Base-by-base conservation (phyloP, 2,797 vertebrate genomes). In the Chaunax sp. region DNA sequence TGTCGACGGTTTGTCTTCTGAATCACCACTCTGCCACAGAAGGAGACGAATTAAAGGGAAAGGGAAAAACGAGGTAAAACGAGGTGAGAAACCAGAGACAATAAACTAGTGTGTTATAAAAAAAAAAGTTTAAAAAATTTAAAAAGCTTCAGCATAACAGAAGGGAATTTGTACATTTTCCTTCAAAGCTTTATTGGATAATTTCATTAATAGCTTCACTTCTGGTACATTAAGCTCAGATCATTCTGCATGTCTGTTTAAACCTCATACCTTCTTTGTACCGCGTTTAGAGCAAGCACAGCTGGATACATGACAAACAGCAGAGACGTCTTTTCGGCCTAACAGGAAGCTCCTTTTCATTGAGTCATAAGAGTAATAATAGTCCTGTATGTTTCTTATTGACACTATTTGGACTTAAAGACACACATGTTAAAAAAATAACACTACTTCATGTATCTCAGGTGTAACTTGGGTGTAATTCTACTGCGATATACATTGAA, bases 1-100 rank as follows among this genome's bases (percentile, higher is more conserved):
- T 74, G 33, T 53, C 1, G 1, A 50, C 40, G 51, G 61, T 69
- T 87, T 77, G 47, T 62, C 51, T 69, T 75, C 69, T 18, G 78
- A 81, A 75, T 64, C 72, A 33, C 54, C 5, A 75, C 44, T 64
- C 52, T 52, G 38, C 59, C 55, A 25, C 53, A 60, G 13, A 56
- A 60, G 3, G 41, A 51, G 43, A 66, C 22, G 58, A 22, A 69
- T 61, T 52, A 19, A 19, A 50, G 50, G 37, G 25, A 41, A 38
- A 16, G 13, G 30, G 15, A 35, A 20, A 44, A 41, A n/a, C 49
- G 35, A 38, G 54, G 46, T 33, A 65, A 58, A 77, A 71, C 44
- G 18, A 82, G 56, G 58, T 66, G 51, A 66, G 50, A 63, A 69
- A 76, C 59, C 46, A 68, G 52, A 64, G 20, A 30, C 16, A 51